Evolutionary conservation across 1,140 invertebrate genomes (phyloP), one percentile per base, ranked within the genome.

Genomic region (Trachelipus rathkii): DNA sequence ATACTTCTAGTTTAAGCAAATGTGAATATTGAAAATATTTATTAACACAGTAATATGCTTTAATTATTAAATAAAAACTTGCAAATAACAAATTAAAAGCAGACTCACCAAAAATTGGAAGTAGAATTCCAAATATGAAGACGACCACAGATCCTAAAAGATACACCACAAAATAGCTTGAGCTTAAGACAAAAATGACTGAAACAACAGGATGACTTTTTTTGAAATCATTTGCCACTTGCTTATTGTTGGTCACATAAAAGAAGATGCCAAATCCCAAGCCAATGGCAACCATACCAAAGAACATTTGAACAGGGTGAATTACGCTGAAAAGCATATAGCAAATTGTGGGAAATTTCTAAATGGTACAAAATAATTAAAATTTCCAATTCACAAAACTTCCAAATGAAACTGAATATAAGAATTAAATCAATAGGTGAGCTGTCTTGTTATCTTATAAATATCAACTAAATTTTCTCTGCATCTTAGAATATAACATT

Each of bases 111-210:
- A 88, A 85, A 79, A 93, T 84, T 74, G 92, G 92, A 45, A 94
- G 85, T 33, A 92, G 85, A 78, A 94, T 88, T 7, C 91, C 91
- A 82, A 93, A 88, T 24, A 91, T 84, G 79, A 93, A 92, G 3
- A 93, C 88, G 10, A 94, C 82, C 19, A 94, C 87, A 13, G 91
- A 91, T 73, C 90, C 90, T 9, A 93, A 84, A 83, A 92, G 87
- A 79, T 92, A 91, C 21, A 92, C 87, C 23, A 92, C 82, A 73
- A 93, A 87, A 82, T 90, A 91, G 13, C 88, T 87, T 10, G 85
- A 86, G 11, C 87, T 82, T 72, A 93, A 83, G n/a, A 92, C 86
- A 33, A 88, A 79, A 7, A 88, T 68, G 43, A 91, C 77, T 72
- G 90, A 89, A 60, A 90, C 82, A n/a, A 89, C 79, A 45, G 91